Evolutionary conservation across 2,888 invertebrate species (phyloP).

Genomic region (Apotomis capreana): DNA sequence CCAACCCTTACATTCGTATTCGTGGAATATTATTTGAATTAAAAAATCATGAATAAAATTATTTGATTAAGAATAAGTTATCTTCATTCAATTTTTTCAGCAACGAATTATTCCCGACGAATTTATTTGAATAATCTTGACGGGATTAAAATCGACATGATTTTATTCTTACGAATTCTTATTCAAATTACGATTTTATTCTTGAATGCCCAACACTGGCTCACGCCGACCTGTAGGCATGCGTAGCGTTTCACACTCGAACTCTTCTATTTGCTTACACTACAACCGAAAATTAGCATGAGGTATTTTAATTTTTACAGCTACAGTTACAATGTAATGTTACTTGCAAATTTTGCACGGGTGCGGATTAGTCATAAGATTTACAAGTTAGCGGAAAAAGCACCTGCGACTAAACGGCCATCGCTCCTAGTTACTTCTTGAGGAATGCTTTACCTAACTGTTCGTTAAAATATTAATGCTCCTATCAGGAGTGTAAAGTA

Average conservation of each 20-base stretch:
- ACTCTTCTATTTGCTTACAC: slow-evolving; percentile 42
- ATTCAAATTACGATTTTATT: too few relatives aligned
- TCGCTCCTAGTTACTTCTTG: slow-evolving; percentile 53
- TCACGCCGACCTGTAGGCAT: slow-evolving; percentile 22
- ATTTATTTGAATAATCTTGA: too few relatives aligned
- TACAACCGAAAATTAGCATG: slow-evolving; percentile 39
- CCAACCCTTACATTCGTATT: too few relatives aligned
- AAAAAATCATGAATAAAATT: too few relatives aligned
- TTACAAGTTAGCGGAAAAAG: slow-evolving; percentile 9
- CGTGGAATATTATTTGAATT: too few relatives aligned
- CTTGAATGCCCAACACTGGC: too few relatives aligned
- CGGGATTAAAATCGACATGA: too few relatives aligned
- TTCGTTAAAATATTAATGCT: slow-evolving; percentile 52
- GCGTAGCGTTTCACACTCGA: slow-evolving; percentile 34
- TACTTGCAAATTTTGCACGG: slow-evolving; percentile 44
- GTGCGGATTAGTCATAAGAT: slow-evolving; percentile 56
- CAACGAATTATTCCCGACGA: too few relatives aligned
- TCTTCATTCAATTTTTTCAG: too few relatives aligned
- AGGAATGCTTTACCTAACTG: slow-evolving; percentile 55
- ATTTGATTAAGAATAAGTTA: too few relatives aligned
- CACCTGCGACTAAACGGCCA: slow-evolving; percentile 60
- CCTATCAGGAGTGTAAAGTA: slow-evolving; percentile 46
- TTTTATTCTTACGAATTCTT: too few relatives aligned
- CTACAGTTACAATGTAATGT: slow-evolving; percentile 27
- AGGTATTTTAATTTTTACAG: slow-evolving; percentile 28